Conservation (phyloP, 2,797 vertebrate genomes). For the Varecia variegata region DNA sequence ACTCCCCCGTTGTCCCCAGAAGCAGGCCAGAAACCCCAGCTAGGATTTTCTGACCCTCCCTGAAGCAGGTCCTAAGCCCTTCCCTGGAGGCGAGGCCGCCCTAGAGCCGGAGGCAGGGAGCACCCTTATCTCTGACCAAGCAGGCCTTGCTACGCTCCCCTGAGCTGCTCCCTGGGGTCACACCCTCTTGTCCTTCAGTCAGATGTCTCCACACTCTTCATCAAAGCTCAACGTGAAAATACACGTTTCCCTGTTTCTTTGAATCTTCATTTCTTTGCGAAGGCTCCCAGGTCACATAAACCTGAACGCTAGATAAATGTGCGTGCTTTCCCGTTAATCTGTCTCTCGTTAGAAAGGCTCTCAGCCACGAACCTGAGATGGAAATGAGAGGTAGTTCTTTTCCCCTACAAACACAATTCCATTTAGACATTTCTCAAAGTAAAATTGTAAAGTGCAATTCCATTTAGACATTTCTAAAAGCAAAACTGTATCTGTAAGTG, state of each 20-base stretch:
- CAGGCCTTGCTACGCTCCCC: neutral
- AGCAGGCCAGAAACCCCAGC: no score
- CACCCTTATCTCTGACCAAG: neutral
- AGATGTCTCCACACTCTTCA: neutral
- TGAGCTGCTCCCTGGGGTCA: no score
- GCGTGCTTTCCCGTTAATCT: neutral
- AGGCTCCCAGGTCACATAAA: neutral
- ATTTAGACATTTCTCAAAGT: neutral
- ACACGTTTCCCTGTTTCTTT: neutral
- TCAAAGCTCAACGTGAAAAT: neutral
- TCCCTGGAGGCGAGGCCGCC: accelerated
- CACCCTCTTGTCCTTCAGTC: neutral
- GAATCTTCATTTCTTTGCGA: neutral
- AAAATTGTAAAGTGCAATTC: neutral
- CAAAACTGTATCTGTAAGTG: accelerated
- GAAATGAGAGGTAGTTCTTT: neutral
- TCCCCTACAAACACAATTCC: no score
- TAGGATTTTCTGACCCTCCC: no score
- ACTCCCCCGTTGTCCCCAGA: neutral
- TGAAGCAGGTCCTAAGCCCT: neutral
- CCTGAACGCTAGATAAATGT: neutral
- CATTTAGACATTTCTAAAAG: neutral
- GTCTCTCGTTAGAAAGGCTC: no score
- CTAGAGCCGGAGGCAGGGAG: neutral
- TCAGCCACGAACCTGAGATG: neutral